Evolutionary conservation across 2,888 invertebrate genomes (phyloP), one percentile per base, ranked within the genome.

Genomic region (Athrips mouffetella): DNA sequence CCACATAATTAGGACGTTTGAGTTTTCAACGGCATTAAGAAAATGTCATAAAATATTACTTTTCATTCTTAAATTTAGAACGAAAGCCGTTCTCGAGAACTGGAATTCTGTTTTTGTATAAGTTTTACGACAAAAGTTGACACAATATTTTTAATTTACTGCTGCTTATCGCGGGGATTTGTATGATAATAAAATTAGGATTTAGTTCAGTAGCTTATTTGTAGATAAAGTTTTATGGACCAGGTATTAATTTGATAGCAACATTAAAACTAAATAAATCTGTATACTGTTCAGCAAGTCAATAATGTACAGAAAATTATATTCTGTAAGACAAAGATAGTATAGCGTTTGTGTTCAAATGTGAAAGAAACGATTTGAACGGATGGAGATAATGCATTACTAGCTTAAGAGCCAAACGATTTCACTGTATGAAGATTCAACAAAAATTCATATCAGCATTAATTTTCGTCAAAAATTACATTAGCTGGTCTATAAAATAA

Each of bases 1-100:
- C 53, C 48, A 50, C 61, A 63, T 73, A 70, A 76, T 79, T 75
- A 69, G 55, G 57, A 71, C 62, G 57, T 54, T 60, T 49, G 41
- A 58, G 58, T 55, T 64, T 65, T 63, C 60, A 65, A 58, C 57
- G 49, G 49, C 45, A 54, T 59, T 65, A 64, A 66, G 59, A 65
- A 58, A 53, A 54, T 51, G 37, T 35, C 27, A 16, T 50, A 29
- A 50, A 50, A 42, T 30, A 46, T 37, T 46, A 29, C 33, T 46
- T 48, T 18, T 39, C 18, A 8, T 31, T 29, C 11, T 48, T 51
- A 45, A 49, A 47, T 47, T 51, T 45, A 39, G 31, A 40, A 23
- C 31, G 16, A 42, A 46, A 35, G 35, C 11, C 35, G 45, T 35
- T 45, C 25, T 33, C 33, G 25, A 35, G 25, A 45, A n/a, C 21